Percentiles rank a stretch among this genome's conserved stretches.
phyloP scores from a whole-genome alignment of 2,113 vertebrate genomes.

The Gorsachius goisagi region DNA sequence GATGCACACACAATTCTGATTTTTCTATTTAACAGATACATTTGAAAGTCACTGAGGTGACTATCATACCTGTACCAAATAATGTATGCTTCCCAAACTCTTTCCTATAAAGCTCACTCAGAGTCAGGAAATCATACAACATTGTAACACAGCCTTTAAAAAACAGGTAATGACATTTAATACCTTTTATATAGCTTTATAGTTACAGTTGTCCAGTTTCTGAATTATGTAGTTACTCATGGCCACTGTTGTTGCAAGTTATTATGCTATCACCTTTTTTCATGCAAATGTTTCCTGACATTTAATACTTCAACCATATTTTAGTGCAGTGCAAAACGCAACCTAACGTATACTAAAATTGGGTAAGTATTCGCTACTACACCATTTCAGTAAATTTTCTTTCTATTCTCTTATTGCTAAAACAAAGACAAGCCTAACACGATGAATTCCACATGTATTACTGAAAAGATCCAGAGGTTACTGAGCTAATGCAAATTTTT shows the following conservation, averaged over 20 bases:
- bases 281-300: neutral
- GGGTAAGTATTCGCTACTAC: neutral
- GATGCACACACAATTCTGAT: neutral
- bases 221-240: neutral
- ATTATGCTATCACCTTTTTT: neutral
- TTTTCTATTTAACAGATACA: neutral
- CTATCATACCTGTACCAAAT: neutral
- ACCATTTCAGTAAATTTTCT: neutral
- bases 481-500: neutral
- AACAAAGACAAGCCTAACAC: neutral
- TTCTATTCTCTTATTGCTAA: neutral
- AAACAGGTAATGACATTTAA: neutral
- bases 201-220: neutral
- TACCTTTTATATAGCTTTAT: neutral
- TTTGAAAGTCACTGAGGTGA: neutral
- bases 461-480: neutral
- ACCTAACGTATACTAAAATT: neutral
- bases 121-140: neutral
- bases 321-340: neutral
- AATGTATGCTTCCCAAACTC: neutral
- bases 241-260: neutral
- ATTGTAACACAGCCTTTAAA: neutral
- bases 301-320: neutral
- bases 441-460: neutral
- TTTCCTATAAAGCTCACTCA: neutral